Base-by-base conservation (phyloP, 2,113 vertebrate species). In the Calyptomena viridis region DNA sequence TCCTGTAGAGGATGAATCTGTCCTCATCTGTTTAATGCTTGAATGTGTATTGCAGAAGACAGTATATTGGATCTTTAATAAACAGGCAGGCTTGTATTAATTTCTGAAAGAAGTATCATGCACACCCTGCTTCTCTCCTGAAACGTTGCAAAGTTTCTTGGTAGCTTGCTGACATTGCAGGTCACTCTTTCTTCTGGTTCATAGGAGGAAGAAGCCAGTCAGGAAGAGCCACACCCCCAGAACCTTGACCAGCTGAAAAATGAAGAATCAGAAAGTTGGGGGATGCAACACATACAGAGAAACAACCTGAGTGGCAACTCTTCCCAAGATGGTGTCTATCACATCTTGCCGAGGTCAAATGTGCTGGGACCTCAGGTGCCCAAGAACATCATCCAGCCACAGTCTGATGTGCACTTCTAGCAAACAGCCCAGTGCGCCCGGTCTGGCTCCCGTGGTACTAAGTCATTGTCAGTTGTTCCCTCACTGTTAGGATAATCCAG, bases 121-220 rank as follows among this genome's bases (percentile, higher is more conserved):
- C 27, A 53, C 18, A 52, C 21, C 18, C 89, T 60, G 13, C 42
- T 24, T 74, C 30, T 62, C n/a, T 72, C 15, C 58, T 77, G 39
- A 14, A 72, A 37, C 19, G 28, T 40, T 89, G 39, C n/a, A 68
- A 35, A 42, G 50, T 27, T 92, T 86, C 73, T 69, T 46, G 22
- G 37, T 63, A 66, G 24, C 58, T 82, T 92, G 39, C 68, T 88
- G 76, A 58, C 62, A 52, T 18, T 53, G 14, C 62, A 67, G 25
- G 14, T 78, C 31, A 69, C 14, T 12, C 69, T 95, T 87, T 69
- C 31, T 80, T 93, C 46, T 84, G 64, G 12, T 72, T 86, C 44
- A 62, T 79, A 98, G 97, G 95, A 95, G 25, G 95, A 96, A 87
- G 95, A 97, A 59, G 9, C 50, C 78, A 58, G 50, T 49, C 94